These are phyloP conservation scores for Pogonocichla stellata DNA, from an alignment of 2,113 vertebrate genomes.

Conservation along the genomic window DNA sequence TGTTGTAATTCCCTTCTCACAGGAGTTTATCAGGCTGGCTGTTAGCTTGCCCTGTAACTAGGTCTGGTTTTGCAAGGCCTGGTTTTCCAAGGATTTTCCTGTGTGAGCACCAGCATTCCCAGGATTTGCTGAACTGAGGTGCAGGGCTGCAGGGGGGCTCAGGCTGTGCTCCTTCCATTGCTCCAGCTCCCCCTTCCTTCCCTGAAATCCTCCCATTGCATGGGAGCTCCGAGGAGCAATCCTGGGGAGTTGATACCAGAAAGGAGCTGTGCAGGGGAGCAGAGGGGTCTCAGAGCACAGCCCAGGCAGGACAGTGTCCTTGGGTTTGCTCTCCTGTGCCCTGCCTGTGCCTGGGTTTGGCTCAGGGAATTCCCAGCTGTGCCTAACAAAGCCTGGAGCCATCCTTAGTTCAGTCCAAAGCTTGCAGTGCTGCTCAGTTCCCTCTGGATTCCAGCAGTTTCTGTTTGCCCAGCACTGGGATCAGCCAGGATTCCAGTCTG, in stretches of 20 bases:
- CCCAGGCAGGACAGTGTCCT: neutral
- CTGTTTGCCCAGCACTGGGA: neutral
- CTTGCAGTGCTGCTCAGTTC: neutral
- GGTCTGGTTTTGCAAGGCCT: neutral
- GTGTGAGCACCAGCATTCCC: too few species aligned
- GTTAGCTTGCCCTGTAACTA: neutral
- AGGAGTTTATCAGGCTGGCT: too few species aligned
- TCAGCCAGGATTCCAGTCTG: neutral
- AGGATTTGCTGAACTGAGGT: too few species aligned
- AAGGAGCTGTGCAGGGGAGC: too few species aligned
- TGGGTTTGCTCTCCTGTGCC: neutral
- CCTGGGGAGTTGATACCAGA: too few species aligned
- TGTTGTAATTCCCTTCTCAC: neutral
- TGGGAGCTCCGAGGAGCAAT: neutral
- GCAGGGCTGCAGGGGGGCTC: neutral
- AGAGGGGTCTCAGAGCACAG: too few species aligned
- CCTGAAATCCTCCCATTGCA: fast-evolving
- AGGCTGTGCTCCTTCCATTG: fast-evolving
- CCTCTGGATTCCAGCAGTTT: fast-evolving
- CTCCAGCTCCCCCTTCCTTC: neutral
- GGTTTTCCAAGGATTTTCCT: neutral
- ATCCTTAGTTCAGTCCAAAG: fast-evolving
- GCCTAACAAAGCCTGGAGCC: neutral
- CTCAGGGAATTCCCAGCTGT: neutral
- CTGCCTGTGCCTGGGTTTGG: neutral